These are phyloP conservation scores for Antrozous pallidus DNA, from an alignment of 2,797 vertebrate species.

Conservation along the genomic window DNA sequence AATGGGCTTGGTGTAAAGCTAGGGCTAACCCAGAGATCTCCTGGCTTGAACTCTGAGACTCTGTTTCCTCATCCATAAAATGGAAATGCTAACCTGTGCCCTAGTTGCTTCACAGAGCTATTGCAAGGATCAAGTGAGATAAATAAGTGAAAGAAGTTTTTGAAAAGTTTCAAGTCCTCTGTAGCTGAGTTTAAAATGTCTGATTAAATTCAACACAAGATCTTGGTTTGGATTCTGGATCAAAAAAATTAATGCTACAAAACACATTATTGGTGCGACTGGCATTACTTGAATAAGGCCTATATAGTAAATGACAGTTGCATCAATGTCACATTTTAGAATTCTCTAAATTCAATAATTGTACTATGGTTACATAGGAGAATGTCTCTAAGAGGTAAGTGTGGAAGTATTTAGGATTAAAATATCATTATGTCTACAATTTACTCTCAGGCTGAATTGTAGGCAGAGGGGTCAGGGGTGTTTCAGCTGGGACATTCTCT, in stretches of 20 bases:
- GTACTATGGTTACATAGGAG: neutral
- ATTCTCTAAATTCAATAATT: neutral
- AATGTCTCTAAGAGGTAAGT: neutral
- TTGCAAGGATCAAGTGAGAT: conserved; percentile 57
- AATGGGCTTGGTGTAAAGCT: neutral
- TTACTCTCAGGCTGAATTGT: neutral
- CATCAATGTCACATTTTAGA: conserved; percentile 11
- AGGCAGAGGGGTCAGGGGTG: neutral
- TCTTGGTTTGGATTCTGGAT: conserved; percentile 3
- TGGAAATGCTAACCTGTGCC: conserved; percentile 43
- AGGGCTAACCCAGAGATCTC: neutral
- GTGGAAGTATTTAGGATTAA: conserved; percentile 5
- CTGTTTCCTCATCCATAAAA: conserved; percentile 62
- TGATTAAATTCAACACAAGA: neutral
- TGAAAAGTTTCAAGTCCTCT: conserved; percentile 52
- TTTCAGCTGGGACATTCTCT: neutral
- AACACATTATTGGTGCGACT: neutral
- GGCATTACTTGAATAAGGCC: neutral
- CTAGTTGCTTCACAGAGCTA: neutral
- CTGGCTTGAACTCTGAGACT: neutral
- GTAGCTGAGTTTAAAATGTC: conserved; percentile 2
- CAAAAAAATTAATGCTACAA: conserved; percentile 13
- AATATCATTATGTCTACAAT: neutral
- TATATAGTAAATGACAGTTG: neutral
- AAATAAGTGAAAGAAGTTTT: conserved; percentile 28